Conservation (phyloP, 2,797 vertebrate species). For the Yasuhikotakia modesta region DNA sequence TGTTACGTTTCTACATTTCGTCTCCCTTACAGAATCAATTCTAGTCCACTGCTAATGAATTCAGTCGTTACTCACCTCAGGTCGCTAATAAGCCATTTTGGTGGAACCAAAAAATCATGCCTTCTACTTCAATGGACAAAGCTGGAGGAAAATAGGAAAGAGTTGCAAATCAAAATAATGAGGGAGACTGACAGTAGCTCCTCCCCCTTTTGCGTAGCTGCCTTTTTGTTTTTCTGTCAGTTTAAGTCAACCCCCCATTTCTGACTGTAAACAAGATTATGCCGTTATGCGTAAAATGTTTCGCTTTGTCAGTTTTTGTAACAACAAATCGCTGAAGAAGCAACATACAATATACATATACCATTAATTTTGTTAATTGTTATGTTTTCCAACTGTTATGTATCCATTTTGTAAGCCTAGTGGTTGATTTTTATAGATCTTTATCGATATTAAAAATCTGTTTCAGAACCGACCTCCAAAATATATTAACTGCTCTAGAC, state of each 20-base stretch:
- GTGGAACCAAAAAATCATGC: conserved; percentile 67
- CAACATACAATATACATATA: conserved; percentile 4
- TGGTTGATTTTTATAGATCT: neutral
- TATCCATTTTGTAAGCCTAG: neutral
- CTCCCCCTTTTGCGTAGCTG: conserved; percentile 21
- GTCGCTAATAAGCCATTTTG: conserved; percentile 54
- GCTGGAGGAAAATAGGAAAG: conserved; percentile 62
- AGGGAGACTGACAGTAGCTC: conserved; percentile 68
- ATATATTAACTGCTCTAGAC: neutral
- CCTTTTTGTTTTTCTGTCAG: conserved; percentile 35
- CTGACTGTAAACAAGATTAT: conserved; percentile 35
- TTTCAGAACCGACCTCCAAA: neutral
- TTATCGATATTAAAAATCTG: neutral
- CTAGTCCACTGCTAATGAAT: conserved; percentile 52
- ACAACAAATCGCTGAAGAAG: neutral
- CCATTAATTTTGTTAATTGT: neutral
- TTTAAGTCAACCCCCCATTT: conserved; percentile 6
- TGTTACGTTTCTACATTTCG: conserved; percentile 5
- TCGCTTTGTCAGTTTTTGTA: neutral
- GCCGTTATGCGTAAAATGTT: conserved; percentile 30
- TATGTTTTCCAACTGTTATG: neutral
- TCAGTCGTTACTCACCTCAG: conserved; percentile 35
- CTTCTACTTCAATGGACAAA: conserved; percentile 73
- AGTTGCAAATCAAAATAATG: conserved; percentile 81
- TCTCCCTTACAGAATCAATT: conserved; percentile 20